Conservation (phyloP, 2,113 vertebrate genomes). For the Azemiops feae region DNA sequence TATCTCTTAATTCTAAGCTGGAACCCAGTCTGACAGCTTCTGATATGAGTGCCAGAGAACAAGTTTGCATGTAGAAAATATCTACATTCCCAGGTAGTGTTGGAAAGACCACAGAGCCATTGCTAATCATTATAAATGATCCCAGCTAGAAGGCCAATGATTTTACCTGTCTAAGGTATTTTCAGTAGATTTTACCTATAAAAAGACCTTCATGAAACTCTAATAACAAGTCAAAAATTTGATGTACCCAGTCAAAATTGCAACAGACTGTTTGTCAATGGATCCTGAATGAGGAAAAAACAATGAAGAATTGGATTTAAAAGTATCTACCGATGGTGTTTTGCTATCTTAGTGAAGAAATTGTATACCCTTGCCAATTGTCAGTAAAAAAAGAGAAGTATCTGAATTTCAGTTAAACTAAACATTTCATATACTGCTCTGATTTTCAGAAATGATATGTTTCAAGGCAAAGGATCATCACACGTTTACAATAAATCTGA, state of each 20-base stretch:
- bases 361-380: not conserved
- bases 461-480: not conserved
- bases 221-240: not conserved
- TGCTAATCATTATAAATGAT: not conserved
- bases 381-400: not conserved
- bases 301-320: not conserved
- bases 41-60: not conserved
- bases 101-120: not conserved
- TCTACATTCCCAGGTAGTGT: no score
- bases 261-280: not conserved
- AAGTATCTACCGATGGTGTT: not conserved
- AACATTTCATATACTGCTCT: not conserved
- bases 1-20: conserved; percentile 19
- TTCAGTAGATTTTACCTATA: not conserved
- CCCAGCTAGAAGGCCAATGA: not conserved
- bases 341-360: not conserved
- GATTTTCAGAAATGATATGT: not conserved
- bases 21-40: not conserved
- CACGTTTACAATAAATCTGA: not conserved
- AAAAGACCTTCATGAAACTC: not conserved
- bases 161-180: not conserved
- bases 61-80: not conserved
- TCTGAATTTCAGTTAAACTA: not conserved
- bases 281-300: not conserved
- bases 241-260: not conserved